Evolutionary conservation across 2,888 invertebrate genomes (phyloP), one percentile per base, ranked within the genome.

Genomic region (Muscina levida): DNA sequence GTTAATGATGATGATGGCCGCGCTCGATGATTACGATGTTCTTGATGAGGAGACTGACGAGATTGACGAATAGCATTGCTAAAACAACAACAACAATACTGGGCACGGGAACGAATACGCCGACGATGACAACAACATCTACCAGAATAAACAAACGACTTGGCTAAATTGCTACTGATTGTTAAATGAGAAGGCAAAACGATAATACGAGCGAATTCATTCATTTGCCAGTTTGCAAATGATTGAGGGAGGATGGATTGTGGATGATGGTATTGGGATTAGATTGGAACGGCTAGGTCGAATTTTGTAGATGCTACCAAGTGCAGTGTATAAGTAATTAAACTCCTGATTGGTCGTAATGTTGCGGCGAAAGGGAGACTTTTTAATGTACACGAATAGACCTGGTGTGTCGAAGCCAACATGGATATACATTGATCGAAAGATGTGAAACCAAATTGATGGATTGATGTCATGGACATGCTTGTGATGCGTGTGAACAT

Each of bases 171-270:
- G 76, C 77, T 71, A 74, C 59, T 74, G 77, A 81, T 77, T 74
- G 70, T 77, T 81, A 73, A 81, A 71, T 81, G 74, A 73, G 51
- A 76, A 67, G 77, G 71, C 77, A 76, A 77, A 81, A 71, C 44
- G 71, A 71, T 80, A 73, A 73, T 59, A 56, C 57, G 53, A 72
- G 31, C 66, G 15, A 22, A 44, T 42, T 62, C 42, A 39, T 37
- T 22, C 31, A 31, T 31, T 31, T 31, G 3, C 31, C n/a, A n/a
- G n/a, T n/a, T 22, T 22, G 15, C 51, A 51, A 22, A 51, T 22
- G 19, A 22, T 11, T 51, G 37, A 37, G 37, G 37, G 37, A 10
- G 37, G 37, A 37, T 4, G 37, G 10, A n/a, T n/a, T n/a, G n/a
- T n/a, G n/a, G n/a, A n/a, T n/a, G n/a, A n/a, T n/a, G n/a, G n/a